Evolutionary conservation across 2,113 vertebrate species (phyloP).

Genomic region (Aplodontia rufa): DNA sequence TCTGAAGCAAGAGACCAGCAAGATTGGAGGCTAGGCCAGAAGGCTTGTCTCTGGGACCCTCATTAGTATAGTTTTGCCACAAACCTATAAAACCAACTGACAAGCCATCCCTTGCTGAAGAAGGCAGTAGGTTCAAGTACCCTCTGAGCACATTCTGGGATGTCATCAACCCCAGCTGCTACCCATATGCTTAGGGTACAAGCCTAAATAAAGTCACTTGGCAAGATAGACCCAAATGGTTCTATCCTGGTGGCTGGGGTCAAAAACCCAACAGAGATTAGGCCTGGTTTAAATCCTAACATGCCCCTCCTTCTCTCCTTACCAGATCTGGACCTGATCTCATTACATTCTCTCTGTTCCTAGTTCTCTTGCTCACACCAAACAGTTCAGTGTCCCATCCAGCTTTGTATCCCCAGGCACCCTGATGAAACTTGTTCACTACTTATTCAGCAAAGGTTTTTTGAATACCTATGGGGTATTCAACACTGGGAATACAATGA

Average conservation of each 20-base stretch:
- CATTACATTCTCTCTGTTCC: neutral
- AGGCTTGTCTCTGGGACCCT: neutral
- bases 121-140: neutral
- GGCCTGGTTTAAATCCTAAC: neutral
- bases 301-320: neutral
- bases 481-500: neutral
- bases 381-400: neutral
- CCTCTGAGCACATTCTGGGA: neutral
- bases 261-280: slow-evolving; percentile 1
- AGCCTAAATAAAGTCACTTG: neutral
- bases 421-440: neutral
- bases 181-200: neutral
- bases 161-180: neutral
- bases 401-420: neutral
- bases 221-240: neutral
- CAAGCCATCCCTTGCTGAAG: neutral
- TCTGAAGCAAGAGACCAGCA: neutral
- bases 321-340: neutral
- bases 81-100: neutral
- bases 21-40: neutral
- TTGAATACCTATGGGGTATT: neutral
- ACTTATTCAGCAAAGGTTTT: neutral
- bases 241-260: neutral
- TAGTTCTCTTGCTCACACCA: neutral
- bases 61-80: neutral